Conservation (phyloP, 1,140 invertebrate genomes). For the Drosophila triauraria region DNA sequence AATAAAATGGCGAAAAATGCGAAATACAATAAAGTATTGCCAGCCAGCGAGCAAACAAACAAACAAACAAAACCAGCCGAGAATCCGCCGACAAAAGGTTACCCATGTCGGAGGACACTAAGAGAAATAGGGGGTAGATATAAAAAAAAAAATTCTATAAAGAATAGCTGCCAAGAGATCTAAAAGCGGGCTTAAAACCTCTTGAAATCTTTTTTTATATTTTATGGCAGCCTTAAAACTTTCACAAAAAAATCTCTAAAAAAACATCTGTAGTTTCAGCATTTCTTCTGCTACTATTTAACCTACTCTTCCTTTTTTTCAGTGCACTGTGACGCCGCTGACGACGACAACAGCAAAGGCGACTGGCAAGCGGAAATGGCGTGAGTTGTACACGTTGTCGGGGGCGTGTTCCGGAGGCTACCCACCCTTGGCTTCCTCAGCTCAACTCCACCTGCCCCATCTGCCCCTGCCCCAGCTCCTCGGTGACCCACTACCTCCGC, state of each 20-base stretch:
- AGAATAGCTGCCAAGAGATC: no score
- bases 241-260: neutral
- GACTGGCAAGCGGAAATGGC: constrained; percentile 65
- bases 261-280: neutral
- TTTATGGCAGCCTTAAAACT: neutral
- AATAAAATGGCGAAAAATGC: constrained; percentile 79
- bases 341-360: constrained; percentile 46
- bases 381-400: constrained; percentile 72
- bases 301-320: neutral
- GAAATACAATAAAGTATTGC: constrained; percentile 81
- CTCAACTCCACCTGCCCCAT: constrained; percentile 1
- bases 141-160: no score
- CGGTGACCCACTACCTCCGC: constrained; percentile 1
- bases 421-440: neutral
- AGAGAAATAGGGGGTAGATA: neutral
- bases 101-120: constrained; percentile 6
- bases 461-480: neutral
- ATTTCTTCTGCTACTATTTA: neutral
- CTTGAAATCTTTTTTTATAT: no score
- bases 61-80: constrained; percentile 48
- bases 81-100: constrained; percentile 33
- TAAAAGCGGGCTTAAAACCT: neutral
- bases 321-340: constrained; percentile 39
- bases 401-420: constrained; percentile 45
- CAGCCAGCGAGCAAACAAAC: constrained; percentile 59